Conservation (phyloP, 2,797 vertebrate genomes). For the Percopsis omiscomaycus region DNA sequence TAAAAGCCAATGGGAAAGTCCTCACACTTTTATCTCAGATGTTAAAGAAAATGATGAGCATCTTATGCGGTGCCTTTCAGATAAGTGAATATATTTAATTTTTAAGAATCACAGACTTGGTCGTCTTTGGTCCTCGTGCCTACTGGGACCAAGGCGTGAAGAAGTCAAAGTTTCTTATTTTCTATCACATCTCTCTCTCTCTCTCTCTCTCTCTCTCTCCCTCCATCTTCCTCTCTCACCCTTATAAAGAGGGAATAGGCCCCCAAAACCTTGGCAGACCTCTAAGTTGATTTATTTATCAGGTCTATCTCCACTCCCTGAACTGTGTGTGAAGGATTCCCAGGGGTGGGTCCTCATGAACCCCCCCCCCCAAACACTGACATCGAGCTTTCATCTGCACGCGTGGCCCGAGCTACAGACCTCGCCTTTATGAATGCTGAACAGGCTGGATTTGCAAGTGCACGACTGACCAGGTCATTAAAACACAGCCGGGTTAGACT, state of each 20-base stretch:
- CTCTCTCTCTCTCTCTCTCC: constrained; percentile 27
- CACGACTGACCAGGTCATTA: constrained; percentile 52
- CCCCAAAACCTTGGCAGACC: constrained; percentile 77
- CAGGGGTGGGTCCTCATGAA: constrained; percentile 73
- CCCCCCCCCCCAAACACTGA: constrained; percentile 8
- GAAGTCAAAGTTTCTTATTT: constrained; percentile 67
- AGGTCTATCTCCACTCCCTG: constrained; percentile 73
- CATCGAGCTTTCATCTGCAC: constrained; percentile 68
- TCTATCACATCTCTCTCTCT: constrained; percentile 7
- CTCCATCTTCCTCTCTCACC: constrained; percentile 55
- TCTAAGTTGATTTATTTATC: constrained; percentile 87
- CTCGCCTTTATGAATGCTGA: constrained; percentile 65
- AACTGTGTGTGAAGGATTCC: constrained; percentile 78
- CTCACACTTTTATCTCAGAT: constrained; percentile 78
- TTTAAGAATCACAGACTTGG: constrained; percentile 81
- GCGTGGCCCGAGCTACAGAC: constrained; percentile 47
- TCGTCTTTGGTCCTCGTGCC: constrained; percentile 80
- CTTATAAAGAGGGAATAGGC: constrained; percentile 75
- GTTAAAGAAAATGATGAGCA: constrained; percentile 80
- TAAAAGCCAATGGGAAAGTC: constrained; percentile 83
- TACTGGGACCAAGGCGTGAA: constrained; percentile 74
- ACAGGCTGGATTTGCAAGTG: constrained; percentile 31
- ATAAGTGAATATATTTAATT: constrained; percentile 84
- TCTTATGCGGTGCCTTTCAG: constrained; percentile 77
- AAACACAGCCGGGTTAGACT: constrained; percentile 47